Evolutionary conservation across 64 coral and sea anemone species (phyloP), one percentile per base, ranked within the genome.

Genomic region (Acropora yongei): DNA sequence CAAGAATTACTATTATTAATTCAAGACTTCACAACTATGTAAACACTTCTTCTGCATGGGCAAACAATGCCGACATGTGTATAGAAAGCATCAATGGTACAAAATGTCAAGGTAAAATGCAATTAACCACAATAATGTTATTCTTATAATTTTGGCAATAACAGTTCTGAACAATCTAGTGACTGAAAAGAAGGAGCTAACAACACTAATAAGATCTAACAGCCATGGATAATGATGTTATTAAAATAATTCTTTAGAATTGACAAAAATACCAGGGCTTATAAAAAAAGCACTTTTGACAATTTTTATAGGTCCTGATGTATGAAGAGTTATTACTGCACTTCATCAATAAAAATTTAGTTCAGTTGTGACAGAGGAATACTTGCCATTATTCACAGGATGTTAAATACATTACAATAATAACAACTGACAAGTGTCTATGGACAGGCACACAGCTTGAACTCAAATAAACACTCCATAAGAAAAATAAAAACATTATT

Each of bases 401-500:
- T 69, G 58, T 83, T 66, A 46, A 44, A 63, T 61, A 82, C 30
- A n/a, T 43, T 4, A 43, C 60, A 71, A 16, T 17, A 41, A 72
- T 85, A 44, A 40, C 63, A 71, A 6, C 2, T 14, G 8, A 11
- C 11, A 55, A 46, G 6, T 10, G 48, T 85, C 44, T 71, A 16
- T 7, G 65, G 72, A 72, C 82, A 85, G 20, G 7, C 58, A 65
- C 44, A 63, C 82, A 85, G 82, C 82, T 71, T 30, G 82, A 46
- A 85, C 42, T n/a, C 39, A 12, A 47, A 71, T 85, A 85, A 85
- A 85, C 82, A 85, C 44, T 85, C 44, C 18, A 72, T n/a, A 4
- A 17, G 3, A 47, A 13, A 14, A 6, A 85, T 14, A 48, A 63
- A 49, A 49, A 85, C 45, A 49, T 20, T 7, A 2, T 10, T 55